A percentile compares a stretch with the other conserved stretches of the same genome.
Evolutionary conservation across 2,888 invertebrate species (phyloP).

Genomic region (Poecilus cupreus): DNA sequence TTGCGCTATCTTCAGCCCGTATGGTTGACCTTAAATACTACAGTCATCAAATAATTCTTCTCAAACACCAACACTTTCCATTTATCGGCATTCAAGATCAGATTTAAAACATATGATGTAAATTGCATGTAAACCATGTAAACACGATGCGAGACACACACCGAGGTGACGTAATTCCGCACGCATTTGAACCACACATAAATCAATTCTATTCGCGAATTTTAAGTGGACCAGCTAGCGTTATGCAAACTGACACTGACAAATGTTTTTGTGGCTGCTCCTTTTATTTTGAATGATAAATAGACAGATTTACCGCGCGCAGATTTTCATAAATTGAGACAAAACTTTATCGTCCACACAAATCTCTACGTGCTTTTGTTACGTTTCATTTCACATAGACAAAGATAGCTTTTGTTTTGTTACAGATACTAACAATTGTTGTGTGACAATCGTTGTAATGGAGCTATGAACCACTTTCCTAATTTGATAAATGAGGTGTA

Average conservation of each 20-base stretch:
- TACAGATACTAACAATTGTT: too few species aligned
- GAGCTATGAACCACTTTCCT: too few species aligned
- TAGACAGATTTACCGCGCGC: background rate
- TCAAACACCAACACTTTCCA: too few species aligned
- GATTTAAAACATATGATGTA: background rate
- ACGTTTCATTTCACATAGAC: background rate
- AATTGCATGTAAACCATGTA: background rate
- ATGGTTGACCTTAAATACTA: too few species aligned
- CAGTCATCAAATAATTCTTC: too few species aligned
- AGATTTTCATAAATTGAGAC: background rate
- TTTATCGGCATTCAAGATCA: too few species aligned
- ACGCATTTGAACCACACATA: background rate
- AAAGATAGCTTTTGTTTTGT: background rate
- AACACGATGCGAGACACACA: background rate
- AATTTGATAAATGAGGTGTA: too few species aligned
- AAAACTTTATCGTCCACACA: background rate
- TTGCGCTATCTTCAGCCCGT: too few species aligned
- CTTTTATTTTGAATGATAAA: constrained; percentile 27
- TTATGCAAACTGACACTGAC: constrained; percentile 23
- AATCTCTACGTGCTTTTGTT: background rate
- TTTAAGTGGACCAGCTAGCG: background rate
- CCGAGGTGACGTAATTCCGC: background rate
- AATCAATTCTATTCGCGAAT: constrained; percentile 28
- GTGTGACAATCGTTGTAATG: too few species aligned
- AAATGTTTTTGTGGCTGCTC: background rate